Conservation (phyloP, 2,113 vertebrate species). For the Rhinogobius similis region DNA sequence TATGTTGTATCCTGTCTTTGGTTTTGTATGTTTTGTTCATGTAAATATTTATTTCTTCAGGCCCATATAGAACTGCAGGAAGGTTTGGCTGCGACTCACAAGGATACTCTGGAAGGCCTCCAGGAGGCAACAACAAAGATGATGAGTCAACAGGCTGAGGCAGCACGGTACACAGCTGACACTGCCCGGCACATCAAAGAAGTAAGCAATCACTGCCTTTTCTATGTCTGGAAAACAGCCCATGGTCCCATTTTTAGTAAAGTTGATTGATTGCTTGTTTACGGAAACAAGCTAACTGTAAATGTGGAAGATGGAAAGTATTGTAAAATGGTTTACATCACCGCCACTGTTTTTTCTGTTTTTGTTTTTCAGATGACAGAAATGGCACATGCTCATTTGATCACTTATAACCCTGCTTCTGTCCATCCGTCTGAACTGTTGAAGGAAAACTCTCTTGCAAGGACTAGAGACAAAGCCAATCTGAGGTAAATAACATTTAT, state of each 20-base stretch:
- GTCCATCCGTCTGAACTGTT: conserved; percentile 62
- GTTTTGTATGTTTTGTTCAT: conserved; percentile 20
- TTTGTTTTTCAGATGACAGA: conserved; percentile 83
- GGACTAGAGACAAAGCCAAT: conserved; percentile 69
- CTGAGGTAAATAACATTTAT: conserved; percentile 42
- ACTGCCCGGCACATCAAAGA: conserved; percentile 83
- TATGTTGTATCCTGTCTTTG: background rate
- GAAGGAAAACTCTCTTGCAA: conserved; percentile 71
- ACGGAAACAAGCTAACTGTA: conserved; percentile 19
- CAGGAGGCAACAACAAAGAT: conserved; percentile 82
- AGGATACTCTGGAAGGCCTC: conserved; percentile 78
- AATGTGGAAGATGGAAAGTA: conserved; percentile 1
- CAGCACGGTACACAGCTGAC: conserved; percentile 76
- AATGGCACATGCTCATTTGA: conserved; percentile 77
- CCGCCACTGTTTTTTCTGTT: conserved; percentile 8
- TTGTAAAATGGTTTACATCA: conserved; percentile 18
- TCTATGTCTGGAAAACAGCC: conserved; percentile 42
- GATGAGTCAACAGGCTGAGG: conserved; percentile 84
- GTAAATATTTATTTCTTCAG: conserved; percentile 62
- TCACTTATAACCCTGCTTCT: conserved; percentile 60
- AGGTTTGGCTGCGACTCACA: conserved; percentile 80
- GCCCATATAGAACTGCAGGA: conserved; percentile 85
- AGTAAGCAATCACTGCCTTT: conserved; percentile 70
- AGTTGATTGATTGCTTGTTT: conserved; percentile 40
- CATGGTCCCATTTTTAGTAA: conserved; percentile 37